Evolutionary conservation across 2,113 vertebrate genomes (phyloP).

Genomic region (Laterallus jamaicensis): DNA sequence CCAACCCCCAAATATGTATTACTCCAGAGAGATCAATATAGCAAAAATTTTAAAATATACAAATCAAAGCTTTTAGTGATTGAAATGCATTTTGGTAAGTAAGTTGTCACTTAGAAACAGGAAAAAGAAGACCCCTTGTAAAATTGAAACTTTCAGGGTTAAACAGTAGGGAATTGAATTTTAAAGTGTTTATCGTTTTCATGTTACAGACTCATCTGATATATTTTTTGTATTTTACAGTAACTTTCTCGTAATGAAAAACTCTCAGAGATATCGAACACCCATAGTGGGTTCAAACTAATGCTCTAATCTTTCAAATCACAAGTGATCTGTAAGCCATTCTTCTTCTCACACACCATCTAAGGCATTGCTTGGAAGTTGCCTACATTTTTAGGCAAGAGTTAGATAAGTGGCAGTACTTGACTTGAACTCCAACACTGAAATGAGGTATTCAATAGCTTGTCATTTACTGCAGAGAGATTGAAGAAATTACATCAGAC

Average conservation of each 20-base stretch:
- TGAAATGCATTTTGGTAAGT: background rate
- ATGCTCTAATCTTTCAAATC: background rate
- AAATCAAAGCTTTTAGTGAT: background rate
- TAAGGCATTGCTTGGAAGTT: background rate
- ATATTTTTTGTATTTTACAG: background rate
- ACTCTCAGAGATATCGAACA: background rate
- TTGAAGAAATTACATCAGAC: background rate
- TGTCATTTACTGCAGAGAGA: background rate
- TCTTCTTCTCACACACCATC: background rate
- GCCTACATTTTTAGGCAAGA: background rate
- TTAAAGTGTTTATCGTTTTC: background rate
- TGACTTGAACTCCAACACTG: background rate
- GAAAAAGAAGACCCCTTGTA: background rate
- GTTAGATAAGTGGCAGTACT: background rate
- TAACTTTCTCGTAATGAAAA: background rate
- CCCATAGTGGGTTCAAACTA: background rate
- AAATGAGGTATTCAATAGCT: background rate
- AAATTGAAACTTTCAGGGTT: background rate
- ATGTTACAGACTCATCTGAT: background rate
- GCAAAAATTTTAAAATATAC: background rate
- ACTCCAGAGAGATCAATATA: background rate
- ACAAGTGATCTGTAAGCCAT: background rate
- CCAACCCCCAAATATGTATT: background rate
- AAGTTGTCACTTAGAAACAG: background rate
- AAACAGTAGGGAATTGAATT: background rate